Evolutionary conservation across 1,140 invertebrate species (phyloP).

Genomic region (Trichonephila clavata): DNA sequence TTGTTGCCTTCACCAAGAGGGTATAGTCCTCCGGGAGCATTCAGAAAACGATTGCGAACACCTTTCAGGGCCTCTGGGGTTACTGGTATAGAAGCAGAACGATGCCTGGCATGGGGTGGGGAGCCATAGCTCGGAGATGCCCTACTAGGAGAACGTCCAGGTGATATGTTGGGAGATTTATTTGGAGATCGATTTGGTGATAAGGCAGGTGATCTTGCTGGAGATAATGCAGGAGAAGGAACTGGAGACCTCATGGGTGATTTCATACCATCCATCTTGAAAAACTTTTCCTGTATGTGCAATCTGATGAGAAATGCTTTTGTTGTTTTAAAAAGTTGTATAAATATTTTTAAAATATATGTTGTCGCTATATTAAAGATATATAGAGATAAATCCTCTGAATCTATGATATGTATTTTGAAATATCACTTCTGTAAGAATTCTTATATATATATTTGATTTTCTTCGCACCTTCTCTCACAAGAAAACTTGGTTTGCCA

Average conservation of each 20-base stretch:
- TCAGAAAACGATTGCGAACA: conserved; percentile 67
- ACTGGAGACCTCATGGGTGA: conserved; percentile 64
- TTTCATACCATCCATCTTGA: conserved; percentile 53
- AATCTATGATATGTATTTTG: conserved; percentile 8
- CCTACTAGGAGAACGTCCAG: conserved; percentile 36
- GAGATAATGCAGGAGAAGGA: conserved; percentile 49
- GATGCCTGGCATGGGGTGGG: conserved; percentile 55
- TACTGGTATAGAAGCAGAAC: conserved; percentile 71
- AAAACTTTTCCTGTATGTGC: background rate
- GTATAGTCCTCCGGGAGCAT: conserved; percentile 47
- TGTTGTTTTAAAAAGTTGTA: background rate
- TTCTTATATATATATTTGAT: background rate
- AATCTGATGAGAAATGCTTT: background rate
- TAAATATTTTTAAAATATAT: conserved; percentile 24
- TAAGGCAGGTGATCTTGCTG: conserved; percentile 62
- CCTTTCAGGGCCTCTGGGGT: conserved; percentile 68
- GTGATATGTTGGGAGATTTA: conserved; percentile 72
- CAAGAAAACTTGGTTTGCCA: too few species aligned
- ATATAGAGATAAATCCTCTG: background rate
- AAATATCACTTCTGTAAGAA: background rate
- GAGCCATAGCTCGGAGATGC: conserved; percentile 67
- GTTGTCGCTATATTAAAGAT: background rate
- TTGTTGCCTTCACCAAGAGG: conserved; percentile 46
- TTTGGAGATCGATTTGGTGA: conserved; percentile 67
- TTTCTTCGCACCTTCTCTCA: background rate